Evolutionary conservation across 2,888 invertebrate genomes (phyloP).

Genomic region (Rhyacophila evoluta): DNA sequence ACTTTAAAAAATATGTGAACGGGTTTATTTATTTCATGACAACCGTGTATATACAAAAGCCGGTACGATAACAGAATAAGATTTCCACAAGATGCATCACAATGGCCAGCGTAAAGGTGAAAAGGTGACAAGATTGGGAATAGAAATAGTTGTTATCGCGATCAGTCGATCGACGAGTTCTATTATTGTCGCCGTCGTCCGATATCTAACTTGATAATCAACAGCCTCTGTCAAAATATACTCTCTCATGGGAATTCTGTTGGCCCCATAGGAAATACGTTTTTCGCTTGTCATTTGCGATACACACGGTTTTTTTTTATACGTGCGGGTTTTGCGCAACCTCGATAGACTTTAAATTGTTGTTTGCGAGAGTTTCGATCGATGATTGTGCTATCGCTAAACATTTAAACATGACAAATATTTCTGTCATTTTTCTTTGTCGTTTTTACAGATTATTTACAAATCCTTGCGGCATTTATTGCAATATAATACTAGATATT

Average conservation of each 20-base stretch:
- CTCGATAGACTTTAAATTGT: too few relatives aligned
- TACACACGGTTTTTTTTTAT: background rate
- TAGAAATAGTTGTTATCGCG: constrained; percentile 13
- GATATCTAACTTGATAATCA: background rate
- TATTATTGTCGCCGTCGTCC: constrained; percentile 3
- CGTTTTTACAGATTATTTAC: too few relatives aligned
- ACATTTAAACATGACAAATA: too few relatives aligned
- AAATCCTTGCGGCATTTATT: too few relatives aligned
- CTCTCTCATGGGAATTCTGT: background rate
- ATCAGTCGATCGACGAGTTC: background rate
- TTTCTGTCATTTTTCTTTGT: too few relatives aligned
- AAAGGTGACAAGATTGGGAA: constrained; percentile 22
- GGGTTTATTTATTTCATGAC: background rate
- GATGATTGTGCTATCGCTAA: too few relatives aligned
- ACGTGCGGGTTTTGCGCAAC: background rate
- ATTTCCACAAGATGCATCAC: background rate
- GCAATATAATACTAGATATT: too few relatives aligned
- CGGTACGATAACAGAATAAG: background rate
- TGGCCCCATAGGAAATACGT: background rate
- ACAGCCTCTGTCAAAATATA: constrained; percentile 6
- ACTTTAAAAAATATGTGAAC: background rate
- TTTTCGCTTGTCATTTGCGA: constrained; percentile 8
- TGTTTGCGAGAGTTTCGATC: too few relatives aligned
- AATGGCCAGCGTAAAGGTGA: background rate
- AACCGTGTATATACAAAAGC: background rate